A percentile compares a stretch with the other conserved stretches of the same genome.
phyloP scores from a whole-genome alignment of 2,888 invertebrate species.

The Spialia ferax region DNA sequence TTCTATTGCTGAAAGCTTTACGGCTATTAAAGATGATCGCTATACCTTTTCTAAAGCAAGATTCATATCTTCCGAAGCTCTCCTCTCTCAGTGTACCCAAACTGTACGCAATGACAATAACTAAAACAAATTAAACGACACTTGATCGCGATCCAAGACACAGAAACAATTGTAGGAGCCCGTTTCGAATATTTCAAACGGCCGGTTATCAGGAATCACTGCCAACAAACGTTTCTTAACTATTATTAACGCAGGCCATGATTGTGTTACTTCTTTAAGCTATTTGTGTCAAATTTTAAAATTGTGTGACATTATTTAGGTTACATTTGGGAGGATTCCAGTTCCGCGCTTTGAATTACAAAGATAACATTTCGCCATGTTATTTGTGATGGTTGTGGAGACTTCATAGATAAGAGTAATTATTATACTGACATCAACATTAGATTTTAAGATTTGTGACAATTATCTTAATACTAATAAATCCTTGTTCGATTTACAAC shows the following conservation, averaged over 20 bases:
- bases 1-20: no score
- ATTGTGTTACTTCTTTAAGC: constrained; percentile 34
- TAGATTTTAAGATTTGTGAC: no score
- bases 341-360: not conserved
- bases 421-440: no score
- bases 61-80: not conserved
- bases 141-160: constrained; percentile 56
- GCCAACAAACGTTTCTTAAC: constrained; percentile 52
- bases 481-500: no score
- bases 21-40: no score
- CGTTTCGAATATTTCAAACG: constrained; percentile 53
- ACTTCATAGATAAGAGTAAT: no score
- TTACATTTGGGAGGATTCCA: not conserved
- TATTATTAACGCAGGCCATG: constrained; percentile 42
- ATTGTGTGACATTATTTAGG: not conserved
- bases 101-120: constrained; percentile 25
- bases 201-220: constrained; percentile 49
- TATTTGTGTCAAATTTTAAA: constrained; percentile 34
- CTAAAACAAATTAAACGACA: constrained; percentile 45
- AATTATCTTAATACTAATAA: no score
- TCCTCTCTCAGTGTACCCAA: not conserved
- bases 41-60: no score
- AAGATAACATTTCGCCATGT: no score
- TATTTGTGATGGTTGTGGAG: no score
- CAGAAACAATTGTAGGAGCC: constrained; percentile 50